Percentiles rank a stretch among this genome's conserved stretches.
Conservation (phyloP, 2,113 vertebrate genomes). For the Mesitornis unicolor region DNA sequence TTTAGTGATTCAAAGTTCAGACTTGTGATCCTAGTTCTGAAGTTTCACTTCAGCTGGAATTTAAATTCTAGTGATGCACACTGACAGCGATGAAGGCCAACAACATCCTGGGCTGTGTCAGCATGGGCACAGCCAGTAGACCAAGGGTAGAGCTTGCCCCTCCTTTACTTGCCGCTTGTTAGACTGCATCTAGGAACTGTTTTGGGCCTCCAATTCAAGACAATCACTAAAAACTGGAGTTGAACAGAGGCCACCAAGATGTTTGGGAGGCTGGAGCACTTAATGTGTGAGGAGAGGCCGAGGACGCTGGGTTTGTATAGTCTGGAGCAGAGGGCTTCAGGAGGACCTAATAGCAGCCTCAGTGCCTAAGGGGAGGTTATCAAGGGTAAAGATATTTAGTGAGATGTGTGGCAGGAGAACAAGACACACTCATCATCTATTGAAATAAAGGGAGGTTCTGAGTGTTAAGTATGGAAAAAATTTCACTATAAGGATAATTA, state of each 20-base stretch:
- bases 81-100: fast-evolving
- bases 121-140: too few species aligned
- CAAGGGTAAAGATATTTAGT: background rate
- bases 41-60: background rate
- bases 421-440: background rate
- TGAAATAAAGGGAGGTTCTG: background rate
- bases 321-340: background rate
- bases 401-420: background rate
- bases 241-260: background rate
- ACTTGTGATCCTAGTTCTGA: background rate
- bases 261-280: background rate
- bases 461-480: background rate
- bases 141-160: background rate
- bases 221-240: background rate
- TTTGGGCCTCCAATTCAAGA: background rate
- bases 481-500: background rate
- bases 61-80: background rate
- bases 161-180: background rate
- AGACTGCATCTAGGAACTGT: background rate
- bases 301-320: background rate
- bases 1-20: background rate
- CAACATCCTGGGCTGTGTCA: background rate
- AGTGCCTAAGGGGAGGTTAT: fast-evolving
- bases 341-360: background rate
- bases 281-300: background rate